These are phyloP conservation scores for Zosterops lateralis DNA, from an alignment of 2,113 vertebrate species.

Conservation along the genomic window DNA sequence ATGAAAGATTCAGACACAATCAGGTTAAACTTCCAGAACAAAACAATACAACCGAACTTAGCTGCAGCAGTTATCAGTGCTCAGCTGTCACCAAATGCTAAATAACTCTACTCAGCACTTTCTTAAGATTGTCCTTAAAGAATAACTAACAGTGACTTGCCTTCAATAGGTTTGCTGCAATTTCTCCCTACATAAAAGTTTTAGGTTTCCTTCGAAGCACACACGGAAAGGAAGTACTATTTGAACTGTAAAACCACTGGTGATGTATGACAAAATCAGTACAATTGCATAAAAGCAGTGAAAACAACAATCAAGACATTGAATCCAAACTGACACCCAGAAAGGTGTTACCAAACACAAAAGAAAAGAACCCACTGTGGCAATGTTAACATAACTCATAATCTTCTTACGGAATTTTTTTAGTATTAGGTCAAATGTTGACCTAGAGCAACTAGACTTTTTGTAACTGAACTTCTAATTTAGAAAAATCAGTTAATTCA, in stretches of 20 bases:
- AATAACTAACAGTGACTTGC: background rate
- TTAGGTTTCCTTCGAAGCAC: background rate
- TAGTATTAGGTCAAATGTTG: conserved; percentile 4
- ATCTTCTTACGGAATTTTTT: conserved; percentile 24
- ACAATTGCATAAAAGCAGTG: conserved; percentile 1
- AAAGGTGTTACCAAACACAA: conserved; percentile 20
- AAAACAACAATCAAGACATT: background rate
- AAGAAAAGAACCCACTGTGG: conserved; percentile 49
- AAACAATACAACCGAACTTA: background rate
- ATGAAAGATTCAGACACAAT: background rate
- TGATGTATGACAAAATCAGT: background rate
- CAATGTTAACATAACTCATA: background rate
- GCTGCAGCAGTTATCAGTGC: background rate
- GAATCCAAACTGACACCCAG: background rate
- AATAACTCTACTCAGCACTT: background rate
- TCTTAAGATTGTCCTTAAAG: background rate
- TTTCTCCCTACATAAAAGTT: background rate
- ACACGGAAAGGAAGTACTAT: background rate
- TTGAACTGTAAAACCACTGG: background rate
- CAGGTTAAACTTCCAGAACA: background rate
- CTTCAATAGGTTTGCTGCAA: background rate
- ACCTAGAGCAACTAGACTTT: background rate
- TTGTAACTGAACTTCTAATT: background rate
- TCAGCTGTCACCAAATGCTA: background rate
- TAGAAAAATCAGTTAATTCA: background rate